Evolutionary conservation across 2,888 invertebrate species (phyloP).

Genomic region (Synanthedon andrenaeformis): DNA sequence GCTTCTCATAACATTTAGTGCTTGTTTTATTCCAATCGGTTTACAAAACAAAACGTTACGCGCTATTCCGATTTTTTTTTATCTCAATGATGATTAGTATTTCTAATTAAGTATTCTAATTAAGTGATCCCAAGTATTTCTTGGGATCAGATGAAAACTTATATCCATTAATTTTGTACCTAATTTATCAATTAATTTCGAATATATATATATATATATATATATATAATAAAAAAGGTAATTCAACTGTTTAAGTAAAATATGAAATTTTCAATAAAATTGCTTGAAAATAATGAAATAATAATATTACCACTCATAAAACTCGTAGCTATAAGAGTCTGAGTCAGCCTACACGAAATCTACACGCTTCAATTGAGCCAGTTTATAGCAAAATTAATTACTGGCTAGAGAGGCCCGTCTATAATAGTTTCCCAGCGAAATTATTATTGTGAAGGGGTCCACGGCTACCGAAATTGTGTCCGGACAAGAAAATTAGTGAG

Average conservation of each 20-base stretch:
- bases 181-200: no score
- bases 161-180: no score
- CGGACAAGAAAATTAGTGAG: slow-evolving; percentile 71
- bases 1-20: no score
- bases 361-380: slow-evolving; percentile 67
- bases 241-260: not conserved
- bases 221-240: no score
- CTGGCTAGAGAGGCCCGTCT: slow-evolving; percentile 65
- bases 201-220: no score
- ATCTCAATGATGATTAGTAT: no score
- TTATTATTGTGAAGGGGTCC: slow-evolving; percentile 63
- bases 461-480: slow-evolving; percentile 58
- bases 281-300: slow-evolving; percentile 27
- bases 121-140: no score
- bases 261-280: not conserved
- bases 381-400: slow-evolving; percentile 69
- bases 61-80: no score
- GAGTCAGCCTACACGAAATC: slow-evolving; percentile 59
- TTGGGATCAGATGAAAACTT: no score
- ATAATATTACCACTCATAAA: slow-evolving; percentile 45
- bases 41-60: no score
- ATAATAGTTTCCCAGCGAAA: slow-evolving; percentile 66
- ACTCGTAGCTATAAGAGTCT: slow-evolving; percentile 19
- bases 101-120: no score
- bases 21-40: no score